Percentiles rank a stretch among this genome's conserved stretches.
These are phyloP conservation scores for Oenanthe melanoleuca DNA, from an alignment of 2,113 vertebrate genomes.

Conservation along the genomic window DNA sequence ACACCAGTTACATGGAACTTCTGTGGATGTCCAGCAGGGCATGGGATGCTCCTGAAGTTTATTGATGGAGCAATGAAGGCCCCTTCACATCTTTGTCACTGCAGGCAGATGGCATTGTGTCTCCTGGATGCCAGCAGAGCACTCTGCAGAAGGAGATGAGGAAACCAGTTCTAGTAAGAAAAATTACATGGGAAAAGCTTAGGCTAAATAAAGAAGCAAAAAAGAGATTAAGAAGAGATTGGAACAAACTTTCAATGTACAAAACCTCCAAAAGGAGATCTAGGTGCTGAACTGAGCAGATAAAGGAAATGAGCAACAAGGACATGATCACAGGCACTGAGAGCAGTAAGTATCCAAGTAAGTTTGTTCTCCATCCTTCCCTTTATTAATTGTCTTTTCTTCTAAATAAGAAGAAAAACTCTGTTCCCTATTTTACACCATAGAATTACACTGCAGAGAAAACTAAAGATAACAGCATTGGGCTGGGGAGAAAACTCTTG, in stretches of 20 bases:
- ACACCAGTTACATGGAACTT: background rate
- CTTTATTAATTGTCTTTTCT: background rate
- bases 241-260: background rate
- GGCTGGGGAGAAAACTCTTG: background rate
- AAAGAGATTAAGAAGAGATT: background rate
- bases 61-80: background rate
- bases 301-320: background rate
- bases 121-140: background rate
- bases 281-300: background rate
- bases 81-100: background rate
- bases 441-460: background rate
- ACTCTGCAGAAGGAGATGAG: background rate
- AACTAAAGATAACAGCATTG: background rate
- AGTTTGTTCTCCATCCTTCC: background rate
- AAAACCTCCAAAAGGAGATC: background rate
- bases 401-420: background rate
- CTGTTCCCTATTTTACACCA: background rate
- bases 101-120: background rate
- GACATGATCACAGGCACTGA: background rate
- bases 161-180: background rate
- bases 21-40: background rate
- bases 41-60: background rate
- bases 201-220: background rate
- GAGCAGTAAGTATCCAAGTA: background rate
- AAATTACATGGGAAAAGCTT: background rate